Evolutionary conservation across 2,113 vertebrate species (phyloP).

Genomic region (Rana temporaria): DNA sequence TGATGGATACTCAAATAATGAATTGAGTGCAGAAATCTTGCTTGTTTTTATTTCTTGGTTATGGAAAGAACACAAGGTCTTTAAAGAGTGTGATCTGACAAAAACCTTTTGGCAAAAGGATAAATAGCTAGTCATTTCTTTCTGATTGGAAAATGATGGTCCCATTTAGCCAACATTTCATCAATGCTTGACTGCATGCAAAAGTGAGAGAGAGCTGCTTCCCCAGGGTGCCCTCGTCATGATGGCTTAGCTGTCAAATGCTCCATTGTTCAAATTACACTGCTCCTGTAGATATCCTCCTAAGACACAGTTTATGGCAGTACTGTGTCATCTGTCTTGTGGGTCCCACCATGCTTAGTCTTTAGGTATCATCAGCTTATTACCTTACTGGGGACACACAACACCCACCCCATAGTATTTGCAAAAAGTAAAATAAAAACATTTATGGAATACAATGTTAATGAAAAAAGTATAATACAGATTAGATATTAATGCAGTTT

Average conservation of each 20-base stretch:
- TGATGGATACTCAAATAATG: slow-evolving; percentile 47
- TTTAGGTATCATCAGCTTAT: slow-evolving; percentile 67
- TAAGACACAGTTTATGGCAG: slow-evolving; percentile 81
- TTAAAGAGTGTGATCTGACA: slow-evolving; percentile 42
- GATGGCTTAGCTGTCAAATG: slow-evolving; percentile 87
- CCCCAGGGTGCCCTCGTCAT: slow-evolving; percentile 72
- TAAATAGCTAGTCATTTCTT: slow-evolving; percentile 66
- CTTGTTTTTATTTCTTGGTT: slow-evolving; percentile 34
- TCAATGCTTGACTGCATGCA: slow-evolving; percentile 71
- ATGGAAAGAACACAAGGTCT: slow-evolving; percentile 28
- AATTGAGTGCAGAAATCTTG: slow-evolving; percentile 37
- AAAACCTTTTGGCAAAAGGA: slow-evolving; percentile 59
- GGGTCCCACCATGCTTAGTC: slow-evolving; percentile 48
- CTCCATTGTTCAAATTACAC: slow-evolving; percentile 83
- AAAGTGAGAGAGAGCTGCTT: slow-evolving; percentile 72
- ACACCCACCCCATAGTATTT: neutral
- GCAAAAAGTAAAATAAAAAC: neutral
- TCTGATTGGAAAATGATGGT: slow-evolving; percentile 81
- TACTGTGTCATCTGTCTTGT: slow-evolving; percentile 66
- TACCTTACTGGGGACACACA: slow-evolving; percentile 59
- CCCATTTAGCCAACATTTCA: slow-evolving; percentile 78
- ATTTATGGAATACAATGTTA: neutral
- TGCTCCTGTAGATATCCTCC: slow-evolving; percentile 75
- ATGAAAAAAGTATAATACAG: neutral
- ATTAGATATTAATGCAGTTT: slow-evolving; percentile 28